Conservation (phyloP, 2,797 vertebrate genomes). For the Aulostomus chinensis region DNA sequence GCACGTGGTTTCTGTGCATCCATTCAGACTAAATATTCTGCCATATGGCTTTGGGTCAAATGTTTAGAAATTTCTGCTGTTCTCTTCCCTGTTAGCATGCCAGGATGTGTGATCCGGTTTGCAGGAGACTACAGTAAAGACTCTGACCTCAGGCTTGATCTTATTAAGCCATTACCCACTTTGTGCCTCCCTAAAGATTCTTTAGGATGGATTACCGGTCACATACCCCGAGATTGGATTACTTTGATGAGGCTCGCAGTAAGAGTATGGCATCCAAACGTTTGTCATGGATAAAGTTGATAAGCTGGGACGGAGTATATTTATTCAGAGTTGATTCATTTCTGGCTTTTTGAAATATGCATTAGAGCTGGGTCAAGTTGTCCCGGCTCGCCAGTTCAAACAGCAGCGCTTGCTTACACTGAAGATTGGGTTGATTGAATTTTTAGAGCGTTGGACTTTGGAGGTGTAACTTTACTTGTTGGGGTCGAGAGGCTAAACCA, state of each 20-base stretch:
- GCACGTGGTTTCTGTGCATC: conserved; percentile 16
- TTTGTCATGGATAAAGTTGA: conserved; percentile 13
- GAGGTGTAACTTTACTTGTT: no score
- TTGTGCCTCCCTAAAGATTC: conserved; percentile 22
- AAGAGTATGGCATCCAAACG: conserved; percentile 13
- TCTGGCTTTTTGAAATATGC: no score
- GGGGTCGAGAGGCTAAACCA: no score
- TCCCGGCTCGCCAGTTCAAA: no score
- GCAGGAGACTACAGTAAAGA: neutral
- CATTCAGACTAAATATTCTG: conserved; percentile 35
- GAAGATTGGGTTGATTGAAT: no score
- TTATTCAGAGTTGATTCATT: neutral
- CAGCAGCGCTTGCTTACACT: no score
- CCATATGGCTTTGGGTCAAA: conserved; percentile 35
- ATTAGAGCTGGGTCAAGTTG: no score
- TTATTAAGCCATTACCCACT: conserved; percentile 56
- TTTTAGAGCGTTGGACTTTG: no score
- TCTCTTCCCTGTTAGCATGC: conserved; percentile 1
- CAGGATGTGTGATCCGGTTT: conserved; percentile 9
- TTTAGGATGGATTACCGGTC: conserved; percentile 54
- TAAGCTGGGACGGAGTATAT: conserved; percentile 3
- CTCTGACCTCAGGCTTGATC: conserved; percentile 42
- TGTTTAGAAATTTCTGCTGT: conserved; percentile 11
- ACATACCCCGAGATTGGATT: conserved; percentile 29
- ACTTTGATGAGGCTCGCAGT: conserved; percentile 27